Percentiles rank a stretch among this genome's conserved stretches.
These are phyloP conservation scores for Coenonympha glycerion DNA, from an alignment of 2,888 invertebrate genomes.

Conservation along the genomic window DNA sequence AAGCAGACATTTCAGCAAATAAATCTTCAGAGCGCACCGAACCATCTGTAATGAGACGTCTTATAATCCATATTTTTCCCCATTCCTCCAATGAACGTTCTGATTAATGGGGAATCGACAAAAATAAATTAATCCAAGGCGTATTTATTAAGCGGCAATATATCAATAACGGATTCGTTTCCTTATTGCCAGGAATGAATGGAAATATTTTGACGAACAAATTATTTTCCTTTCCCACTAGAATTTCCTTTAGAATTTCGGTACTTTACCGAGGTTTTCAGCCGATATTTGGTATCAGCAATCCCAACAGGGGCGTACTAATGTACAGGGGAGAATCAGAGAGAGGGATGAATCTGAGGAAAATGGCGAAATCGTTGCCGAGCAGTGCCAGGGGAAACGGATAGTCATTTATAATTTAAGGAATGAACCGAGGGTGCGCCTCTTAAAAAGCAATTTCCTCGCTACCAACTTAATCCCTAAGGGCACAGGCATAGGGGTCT, in stretches of 20 bases:
- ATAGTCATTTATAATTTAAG: constrained; percentile 34
- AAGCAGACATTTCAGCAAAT: constrained; percentile 1
- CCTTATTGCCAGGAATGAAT: constrained; percentile 3
- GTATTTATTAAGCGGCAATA: constrained; percentile 1
- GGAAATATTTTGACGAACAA: constrained; percentile 11
- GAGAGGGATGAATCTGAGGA: constrained; percentile 23
- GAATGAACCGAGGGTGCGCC: constrained; percentile 29
- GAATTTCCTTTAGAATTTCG: not conserved
- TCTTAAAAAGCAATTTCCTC: constrained; percentile 35
- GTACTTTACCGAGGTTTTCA: constrained; percentile 13
- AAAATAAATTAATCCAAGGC: constrained; percentile 11
- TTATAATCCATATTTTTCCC: constrained; percentile 12
- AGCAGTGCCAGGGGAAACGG: constrained; percentile 26
- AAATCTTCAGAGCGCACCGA: constrained; percentile 6
- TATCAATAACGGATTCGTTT: constrained; percentile 7
- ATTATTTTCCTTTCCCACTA: constrained; percentile 2
- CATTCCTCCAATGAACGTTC: constrained; percentile 3
- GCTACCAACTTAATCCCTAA: constrained; percentile 35
- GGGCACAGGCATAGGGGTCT: constrained; percentile 30
- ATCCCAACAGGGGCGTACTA: constrained; percentile 20
- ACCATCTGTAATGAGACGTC: constrained; percentile 11
- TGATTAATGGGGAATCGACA: constrained; percentile 15
- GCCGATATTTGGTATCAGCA: constrained; percentile 13
- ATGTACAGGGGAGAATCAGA: constrained; percentile 15
- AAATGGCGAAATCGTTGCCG: constrained; percentile 28